Evolutionary conservation across 2,797 vertebrate species (phyloP).

Genomic region (Holocentrus rufus): DNA sequence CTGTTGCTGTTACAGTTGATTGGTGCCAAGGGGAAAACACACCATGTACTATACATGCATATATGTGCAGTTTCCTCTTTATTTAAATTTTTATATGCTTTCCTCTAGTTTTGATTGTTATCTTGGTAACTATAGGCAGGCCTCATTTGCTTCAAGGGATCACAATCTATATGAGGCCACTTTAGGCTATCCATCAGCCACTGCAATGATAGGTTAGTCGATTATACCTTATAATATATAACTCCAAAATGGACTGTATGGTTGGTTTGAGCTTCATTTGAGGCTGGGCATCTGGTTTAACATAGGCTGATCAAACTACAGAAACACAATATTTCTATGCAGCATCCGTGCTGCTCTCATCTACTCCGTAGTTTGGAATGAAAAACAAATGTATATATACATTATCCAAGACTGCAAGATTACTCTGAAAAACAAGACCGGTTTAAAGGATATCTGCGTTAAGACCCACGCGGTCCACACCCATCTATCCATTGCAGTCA

Average conservation of each 20-base stretch:
- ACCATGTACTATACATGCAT: not conserved
- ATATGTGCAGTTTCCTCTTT: not conserved
- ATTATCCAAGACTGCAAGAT: not conserved
- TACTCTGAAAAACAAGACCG: not conserved
- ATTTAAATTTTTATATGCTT: not conserved
- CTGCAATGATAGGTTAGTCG: not conserved
- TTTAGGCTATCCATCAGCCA: not conserved
- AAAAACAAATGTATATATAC: not conserved
- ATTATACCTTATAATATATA: not conserved
- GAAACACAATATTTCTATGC: not conserved
- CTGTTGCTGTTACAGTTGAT: slow-evolving; percentile 1
- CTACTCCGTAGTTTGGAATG: not conserved
- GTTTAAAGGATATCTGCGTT: slow-evolving; percentile 44
- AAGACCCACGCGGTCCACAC: slow-evolving; percentile 76
- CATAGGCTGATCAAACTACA: not conserved
- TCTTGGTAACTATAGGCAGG: not conserved
- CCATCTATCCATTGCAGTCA: slow-evolving; percentile 78
- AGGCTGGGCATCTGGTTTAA: not conserved
- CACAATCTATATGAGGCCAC: not conserved
- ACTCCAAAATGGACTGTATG: not conserved
- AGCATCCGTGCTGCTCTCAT: not conserved
- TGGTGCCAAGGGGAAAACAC: slow-evolving; percentile 12
- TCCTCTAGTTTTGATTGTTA: not conserved
- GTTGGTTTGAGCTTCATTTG: not conserved
- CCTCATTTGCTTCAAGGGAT: not conserved